Evolutionary conservation across 2,797 vertebrate genomes (phyloP), one percentile per base, ranked within the genome.

Genomic region (Chloroceryle inda): DNA sequence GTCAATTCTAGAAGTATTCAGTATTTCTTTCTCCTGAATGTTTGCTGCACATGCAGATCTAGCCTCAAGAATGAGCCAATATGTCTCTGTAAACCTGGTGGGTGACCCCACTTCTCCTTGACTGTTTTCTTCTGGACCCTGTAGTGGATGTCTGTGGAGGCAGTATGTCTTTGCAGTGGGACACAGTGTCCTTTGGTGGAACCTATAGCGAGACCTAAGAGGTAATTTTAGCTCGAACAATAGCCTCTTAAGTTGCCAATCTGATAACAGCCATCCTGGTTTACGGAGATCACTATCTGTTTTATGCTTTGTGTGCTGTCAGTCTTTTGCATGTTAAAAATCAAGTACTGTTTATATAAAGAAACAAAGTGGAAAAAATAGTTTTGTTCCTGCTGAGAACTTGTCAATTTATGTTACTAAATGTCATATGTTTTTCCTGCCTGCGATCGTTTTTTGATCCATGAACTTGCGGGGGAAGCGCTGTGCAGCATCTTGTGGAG

Each of bases 171-270:
- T 67, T 76, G 66, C 76, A 16, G 24, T 71, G 95, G 93, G 83
- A 95, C 88, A 47, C 7, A 0, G 23, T 93, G 95, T 96, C 80
- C 92, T 81, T 79, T 44, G 63, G 82, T 69, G 67, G 38, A 94
- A 31, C 7, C 1, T 82, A 61, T 56, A 4, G 50, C 13, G 6
- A 91, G 72, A 93, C 62, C 21, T 33, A 42, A 72, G 88, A 90
- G 83, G 22, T 93, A 93, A 93, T 93, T 94, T 96, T 97, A 88
- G 89, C 82, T 80, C 72, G 74, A 53, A 97, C 96, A 97, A 95
- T 95, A 56, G 74, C 80, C 82, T 88, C 11, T 14, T 50, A 6
- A 4, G 10, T 23, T 85, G 96, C 93, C 96, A 44, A 96, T 96
- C 93, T 96, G 94, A 96, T 97, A 97, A 73, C 33, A 38, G 40